Percentiles rank a stretch among this genome's conserved stretches.
Evolutionary conservation across 1,140 invertebrate genomes (phyloP).

Genomic region (Anastrepha ludens): DNA sequence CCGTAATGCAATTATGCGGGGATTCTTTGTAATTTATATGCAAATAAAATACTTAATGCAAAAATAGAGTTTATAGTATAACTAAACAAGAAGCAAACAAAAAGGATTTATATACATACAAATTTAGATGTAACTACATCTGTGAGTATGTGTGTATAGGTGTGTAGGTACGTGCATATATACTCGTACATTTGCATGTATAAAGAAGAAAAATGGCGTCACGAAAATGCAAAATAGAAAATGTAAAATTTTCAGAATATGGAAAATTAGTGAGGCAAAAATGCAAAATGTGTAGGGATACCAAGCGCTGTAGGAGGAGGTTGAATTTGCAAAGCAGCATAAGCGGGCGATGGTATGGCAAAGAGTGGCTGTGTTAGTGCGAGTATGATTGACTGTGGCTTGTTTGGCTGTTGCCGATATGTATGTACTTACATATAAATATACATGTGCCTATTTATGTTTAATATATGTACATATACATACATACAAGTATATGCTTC

Average conservation of each 20-base stretch:
- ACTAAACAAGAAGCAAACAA: slow-evolving; percentile 48
- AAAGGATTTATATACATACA: background rate
- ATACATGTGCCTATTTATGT: background rate
- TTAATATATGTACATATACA: background rate
- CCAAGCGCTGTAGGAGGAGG: background rate
- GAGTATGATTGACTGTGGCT: background rate
- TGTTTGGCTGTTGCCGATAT: background rate
- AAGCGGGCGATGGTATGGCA: background rate
- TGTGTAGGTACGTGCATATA: too few relatives aligned
- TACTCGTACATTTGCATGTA: background rate
- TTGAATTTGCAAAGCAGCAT: slow-evolving; percentile 9
- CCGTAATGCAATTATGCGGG: slow-evolving; percentile 53
- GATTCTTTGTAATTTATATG: slow-evolving; percentile 57
- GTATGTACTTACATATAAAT: background rate
- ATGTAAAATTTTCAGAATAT: slow-evolving; percentile 51
- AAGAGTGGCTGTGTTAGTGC: background rate
- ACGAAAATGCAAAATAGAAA: slow-evolving; percentile 49
- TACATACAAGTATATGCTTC: background rate
- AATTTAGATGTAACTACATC: background rate
- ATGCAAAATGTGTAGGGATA: background rate
- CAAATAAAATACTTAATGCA: slow-evolving; percentile 56
- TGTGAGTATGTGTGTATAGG: background rate
- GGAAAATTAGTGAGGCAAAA: slow-evolving; percentile 47
- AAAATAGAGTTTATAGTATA: slow-evolving; percentile 44
- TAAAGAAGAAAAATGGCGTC: slow-evolving; percentile 44